These are phyloP conservation scores for Drosophila limbata DNA, from an alignment of 2,888 invertebrate species.

Conservation along the genomic window DNA sequence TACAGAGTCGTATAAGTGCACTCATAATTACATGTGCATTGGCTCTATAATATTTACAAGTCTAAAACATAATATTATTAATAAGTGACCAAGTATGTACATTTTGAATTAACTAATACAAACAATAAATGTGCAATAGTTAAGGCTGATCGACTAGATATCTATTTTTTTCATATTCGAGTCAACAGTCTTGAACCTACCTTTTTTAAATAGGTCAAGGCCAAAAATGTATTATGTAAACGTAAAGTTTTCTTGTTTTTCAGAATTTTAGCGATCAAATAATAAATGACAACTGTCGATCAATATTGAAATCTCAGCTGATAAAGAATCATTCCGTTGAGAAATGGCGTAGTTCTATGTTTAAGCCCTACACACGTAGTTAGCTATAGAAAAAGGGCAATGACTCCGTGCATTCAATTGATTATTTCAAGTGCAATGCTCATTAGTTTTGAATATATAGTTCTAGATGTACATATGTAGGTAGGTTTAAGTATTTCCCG, in stretches of 20 bases:
- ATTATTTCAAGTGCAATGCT: conserved; percentile 46
- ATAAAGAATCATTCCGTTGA: conserved; percentile 22
- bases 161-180: neutral
- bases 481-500: neutral
- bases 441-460: conserved; percentile 10
- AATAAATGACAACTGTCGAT: conserved; percentile 45
- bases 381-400: conserved; percentile 30
- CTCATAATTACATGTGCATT: conserved; percentile 11
- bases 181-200: neutral
- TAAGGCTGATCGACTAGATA: neutral
- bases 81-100: neutral
- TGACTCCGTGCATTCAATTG: conserved; percentile 37
- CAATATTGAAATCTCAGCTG: conserved; percentile 52
- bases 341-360: conserved; percentile 45
- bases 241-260: conserved; percentile 22
- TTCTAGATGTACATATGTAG: neutral
- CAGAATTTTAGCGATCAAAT: conserved; percentile 37
- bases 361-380: conserved; percentile 15
- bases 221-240: neutral
- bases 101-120: neutral
- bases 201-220: conserved; percentile 7
- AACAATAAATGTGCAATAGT: neutral
- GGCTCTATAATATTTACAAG: neutral
- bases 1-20: neutral
- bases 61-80: conserved; percentile 5